phyloP scores from a whole-genome alignment of 1,140 invertebrate genomes.

The Adelges cooleyi region DNA sequence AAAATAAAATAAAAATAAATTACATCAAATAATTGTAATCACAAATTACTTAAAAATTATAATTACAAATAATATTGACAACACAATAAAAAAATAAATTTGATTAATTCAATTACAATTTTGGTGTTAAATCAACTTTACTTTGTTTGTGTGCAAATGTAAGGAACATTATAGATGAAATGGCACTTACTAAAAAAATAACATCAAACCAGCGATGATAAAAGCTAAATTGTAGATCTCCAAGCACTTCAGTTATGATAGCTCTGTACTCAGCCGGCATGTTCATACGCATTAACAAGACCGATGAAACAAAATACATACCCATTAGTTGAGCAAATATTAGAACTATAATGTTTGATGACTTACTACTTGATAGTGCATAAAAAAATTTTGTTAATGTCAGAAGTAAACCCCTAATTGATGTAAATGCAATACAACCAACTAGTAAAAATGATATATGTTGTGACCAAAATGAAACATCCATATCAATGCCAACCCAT shows the following conservation, averaged over 20 bases:
- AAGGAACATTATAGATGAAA: conserved; percentile 89
- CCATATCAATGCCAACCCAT: conserved; percentile 92
- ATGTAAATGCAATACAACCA: conserved; percentile 96
- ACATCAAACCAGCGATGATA: conserved; percentile 99
- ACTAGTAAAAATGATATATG: conserved; percentile 95
- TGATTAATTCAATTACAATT: too few species aligned
- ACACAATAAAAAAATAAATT: too few species aligned
- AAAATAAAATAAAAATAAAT: too few species aligned
- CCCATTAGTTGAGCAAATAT: conserved; percentile 98
- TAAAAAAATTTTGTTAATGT: conserved; percentile 99
- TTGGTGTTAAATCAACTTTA: conserved; percentile 3
- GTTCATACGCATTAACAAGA: conserved; percentile 97
- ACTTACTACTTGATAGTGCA: conserved; percentile 98
- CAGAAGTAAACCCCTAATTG: conserved; percentile 87
- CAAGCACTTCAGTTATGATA: conserved; percentile 95
- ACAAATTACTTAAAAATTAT: not conserved
- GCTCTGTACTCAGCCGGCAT: conserved; percentile 95
- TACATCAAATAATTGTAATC: too few species aligned
- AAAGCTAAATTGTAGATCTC: conserved; percentile 97
- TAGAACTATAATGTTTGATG: conserved; percentile 95
- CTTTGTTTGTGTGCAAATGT: conserved; percentile 79
- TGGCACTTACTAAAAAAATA: conserved; percentile 93
- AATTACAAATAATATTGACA: not conserved
- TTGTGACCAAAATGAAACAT: conserved; percentile 97
- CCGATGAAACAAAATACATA: conserved; percentile 99